Base-by-base conservation (phyloP, 2,113 vertebrate genomes). In the Tapirus terrestris region DNA sequence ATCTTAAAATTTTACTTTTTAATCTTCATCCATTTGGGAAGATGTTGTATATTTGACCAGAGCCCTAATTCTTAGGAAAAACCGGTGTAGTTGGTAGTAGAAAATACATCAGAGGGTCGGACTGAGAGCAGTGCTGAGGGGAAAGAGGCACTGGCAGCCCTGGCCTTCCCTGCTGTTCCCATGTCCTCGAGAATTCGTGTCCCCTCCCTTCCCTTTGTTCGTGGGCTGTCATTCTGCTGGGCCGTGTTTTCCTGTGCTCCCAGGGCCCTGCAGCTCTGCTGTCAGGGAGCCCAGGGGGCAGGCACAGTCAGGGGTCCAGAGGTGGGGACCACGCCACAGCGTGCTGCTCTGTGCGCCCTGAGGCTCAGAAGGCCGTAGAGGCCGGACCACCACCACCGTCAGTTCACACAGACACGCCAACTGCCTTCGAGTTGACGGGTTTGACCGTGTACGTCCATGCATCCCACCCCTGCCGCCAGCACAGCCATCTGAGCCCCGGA, bases 91-190 rank as follows among this genome's bases (percentile, higher is more conserved):
- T 21, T 61, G 58, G 60, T 72, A 20, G 31, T 27, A 25, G 45
- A 72, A 70, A 82, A 51, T 23, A 18, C 1, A 0, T 3, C 4
- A 61, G 48, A 5, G 5, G 27, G 31, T 31, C 76, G 53, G 25
- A 10, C 33, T 2, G 1, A 12, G 3, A 33, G 13, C 25, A 23
- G 21, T 27, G 16, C 39, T 2, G 3, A 39, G n/a, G 36, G 9
- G 5, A 1, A 0, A 0, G 39, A 18, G 80, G 5, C 18, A 0
- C 14, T 0, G 0, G 75, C 8, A 16, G 65, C 29, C 3, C 0
- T 4, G 0, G 33, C 51, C 5, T 10, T 65, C 39, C 33, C 36
- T 9, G 27, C 58, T 1, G 61, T 5, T 6, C 3, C 68, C 43
- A 0, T 6, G 33, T 12, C 81, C 68, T 29, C 3, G 0, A 13